Base-by-base conservation (phyloP, 2,797 vertebrate genomes). In the Epinephelus awoara region DNA sequence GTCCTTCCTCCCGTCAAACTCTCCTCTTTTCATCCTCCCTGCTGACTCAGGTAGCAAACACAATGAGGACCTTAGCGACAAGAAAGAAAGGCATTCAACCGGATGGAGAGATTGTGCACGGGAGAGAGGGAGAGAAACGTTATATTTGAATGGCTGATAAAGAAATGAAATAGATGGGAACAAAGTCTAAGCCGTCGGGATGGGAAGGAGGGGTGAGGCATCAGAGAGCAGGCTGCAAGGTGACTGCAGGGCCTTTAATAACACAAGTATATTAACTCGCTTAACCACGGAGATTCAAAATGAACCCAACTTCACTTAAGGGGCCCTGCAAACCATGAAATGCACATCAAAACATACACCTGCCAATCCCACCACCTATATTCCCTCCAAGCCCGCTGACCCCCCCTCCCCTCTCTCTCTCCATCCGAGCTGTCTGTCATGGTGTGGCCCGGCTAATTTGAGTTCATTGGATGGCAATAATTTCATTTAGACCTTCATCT, bases 381-480 rank as follows among this genome's bases (percentile, higher is more conserved):
- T 77, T 54, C 85, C 27, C 83, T 75, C 50, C 75, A 69, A 68
- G 71, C 66, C 46, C 67, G 0, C 68, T 4, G 34, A 6, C 34
- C 34, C 34, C 5, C 27, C 27, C 38, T 44, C 38, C 42, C 46
- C 6, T 12, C 34, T 27, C 57, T 42, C 77, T 55, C 80, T 86
- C 61, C 66, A 67, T 51, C 80, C 56, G 72, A 87, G 90, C 91
- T 93, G 93, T 89, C 91, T 93, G 89, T 94, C 93, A 93, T 77
- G 72, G 80, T 88, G 89, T 86, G 91, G 90, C 93, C 92, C 64
- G 85, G 89, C 91, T 95, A 94, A 96, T 95, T 95, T 93, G 91
- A 94, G 93, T 95, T 94, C 94, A 95, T 90, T 94, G 95, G 93
- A 94, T 93, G 93, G 94, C 94, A 95, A 93, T 95, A 96, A 95